Conservation (phyloP, 2,797 vertebrate species). For the Pantherophis vulpinus region DNA sequence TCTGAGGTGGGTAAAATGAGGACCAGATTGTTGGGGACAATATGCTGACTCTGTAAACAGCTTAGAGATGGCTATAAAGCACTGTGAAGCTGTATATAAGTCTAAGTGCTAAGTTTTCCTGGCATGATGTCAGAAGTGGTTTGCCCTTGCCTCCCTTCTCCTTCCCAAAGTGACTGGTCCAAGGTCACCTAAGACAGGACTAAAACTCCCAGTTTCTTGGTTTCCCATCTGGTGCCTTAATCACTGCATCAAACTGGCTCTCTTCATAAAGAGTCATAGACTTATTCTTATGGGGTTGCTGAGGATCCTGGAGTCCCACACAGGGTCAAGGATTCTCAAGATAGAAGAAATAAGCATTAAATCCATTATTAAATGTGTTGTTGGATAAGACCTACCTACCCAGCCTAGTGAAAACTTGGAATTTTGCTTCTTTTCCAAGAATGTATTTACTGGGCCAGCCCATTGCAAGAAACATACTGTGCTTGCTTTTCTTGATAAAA, state of each 20-base stretch:
- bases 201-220: no score
- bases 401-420: neutral
- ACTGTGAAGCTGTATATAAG: no score
- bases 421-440: neutral
- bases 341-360: neutral
- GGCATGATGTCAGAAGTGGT: no score
- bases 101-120: no score
- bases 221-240: no score
- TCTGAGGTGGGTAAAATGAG: no score
- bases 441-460: neutral
- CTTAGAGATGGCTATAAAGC: no score
- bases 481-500: neutral
- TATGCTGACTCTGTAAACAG: no score
- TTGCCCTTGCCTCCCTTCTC: no score
- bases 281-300: neutral
- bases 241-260: neutral
- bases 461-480: neutral
- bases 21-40: no score
- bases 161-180: no score
- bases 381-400: neutral
- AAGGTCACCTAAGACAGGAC: no score
- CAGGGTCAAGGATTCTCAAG: neutral
- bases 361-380: neutral
- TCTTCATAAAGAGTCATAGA: neutral
- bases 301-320: neutral